Conservation (phyloP, 37 sponge, comb jelly and placozoan species). For the Haliclona indistincta region DNA sequence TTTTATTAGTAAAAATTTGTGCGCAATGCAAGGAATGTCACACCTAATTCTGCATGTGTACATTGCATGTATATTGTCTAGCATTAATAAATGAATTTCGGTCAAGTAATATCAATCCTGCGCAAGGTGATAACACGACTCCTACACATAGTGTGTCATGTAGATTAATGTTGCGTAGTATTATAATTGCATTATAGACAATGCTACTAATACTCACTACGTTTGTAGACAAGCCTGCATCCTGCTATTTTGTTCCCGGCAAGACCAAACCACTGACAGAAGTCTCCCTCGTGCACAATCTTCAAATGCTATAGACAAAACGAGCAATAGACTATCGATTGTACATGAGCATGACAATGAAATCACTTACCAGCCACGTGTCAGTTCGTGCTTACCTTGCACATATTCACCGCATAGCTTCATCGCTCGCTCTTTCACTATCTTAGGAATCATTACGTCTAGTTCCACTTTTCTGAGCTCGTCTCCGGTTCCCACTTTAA, state of each 20-base stretch:
- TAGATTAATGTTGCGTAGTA: neutral
- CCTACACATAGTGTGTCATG: neutral
- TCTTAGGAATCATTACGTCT: conserved; percentile 85
- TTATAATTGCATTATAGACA: neutral
- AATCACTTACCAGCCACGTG: no score
- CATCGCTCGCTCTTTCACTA: conserved; percentile 65
- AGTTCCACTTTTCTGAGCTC: conserved; percentile 75
- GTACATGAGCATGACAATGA: no score
- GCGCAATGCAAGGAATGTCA: no score
- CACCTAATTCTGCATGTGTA: no score
- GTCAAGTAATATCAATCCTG: no score
- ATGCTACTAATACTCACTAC: conserved; percentile 35
- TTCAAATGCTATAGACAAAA: conserved; percentile 69
- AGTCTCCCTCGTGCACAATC: conserved; percentile 81
- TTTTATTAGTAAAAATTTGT: no score
- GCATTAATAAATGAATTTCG: no score
- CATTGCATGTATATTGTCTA: no score
- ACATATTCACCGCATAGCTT: conserved; percentile 62
- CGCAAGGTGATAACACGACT: no score
- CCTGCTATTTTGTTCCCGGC: conserved; percentile 49
- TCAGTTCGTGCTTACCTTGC: conserved; percentile 41
- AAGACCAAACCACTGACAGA: conserved; percentile 68
- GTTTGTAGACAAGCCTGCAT: conserved; percentile 63
- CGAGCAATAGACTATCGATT: no score
- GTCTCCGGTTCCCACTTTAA: conserved; percentile 9